A percentile compares a stretch with the other conserved stretches of the same genome.
Evolutionary conservation across 53 echinoderm and acorn worm species (phyloP).

Genomic region (Pentamera pediparva): DNA sequence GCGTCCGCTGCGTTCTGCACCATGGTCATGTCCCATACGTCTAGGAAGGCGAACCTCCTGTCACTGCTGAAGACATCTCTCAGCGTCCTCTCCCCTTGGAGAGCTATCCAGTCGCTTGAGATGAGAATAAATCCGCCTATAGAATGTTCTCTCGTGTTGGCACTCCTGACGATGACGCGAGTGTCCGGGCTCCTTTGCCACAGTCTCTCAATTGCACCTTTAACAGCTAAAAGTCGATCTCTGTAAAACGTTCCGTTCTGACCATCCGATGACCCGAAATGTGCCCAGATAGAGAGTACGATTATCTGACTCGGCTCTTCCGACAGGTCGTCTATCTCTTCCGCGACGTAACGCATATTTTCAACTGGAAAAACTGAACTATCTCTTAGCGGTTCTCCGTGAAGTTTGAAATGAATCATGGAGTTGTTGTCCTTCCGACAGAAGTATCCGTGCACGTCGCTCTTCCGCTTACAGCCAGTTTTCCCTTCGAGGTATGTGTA

Average conservation of each 20-base stretch:
- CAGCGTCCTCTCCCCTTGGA: constrained; percentile 4
- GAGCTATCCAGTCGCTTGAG: constrained; percentile 40
- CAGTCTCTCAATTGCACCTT: constrained; percentile 22
- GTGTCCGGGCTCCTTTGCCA: constrained; percentile 35
- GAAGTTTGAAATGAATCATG: constrained; percentile 18
- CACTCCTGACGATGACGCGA: constrained; percentile 28
- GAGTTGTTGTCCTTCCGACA: neutral
- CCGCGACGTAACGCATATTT: constrained; percentile 31
- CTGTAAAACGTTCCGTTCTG: constrained; percentile 21
- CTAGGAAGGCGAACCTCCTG: constrained; percentile 24
- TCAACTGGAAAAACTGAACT: neutral
- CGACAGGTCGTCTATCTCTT: constrained; percentile 21
- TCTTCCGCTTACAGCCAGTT: neutral
- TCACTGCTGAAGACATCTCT: constrained; percentile 18
- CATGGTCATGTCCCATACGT: constrained; percentile 50
- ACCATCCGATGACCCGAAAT: constrained; percentile 29
- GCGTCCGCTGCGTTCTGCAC: constrained; percentile 25
- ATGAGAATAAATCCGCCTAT: constrained; percentile 16
- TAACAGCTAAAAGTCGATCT: constrained; percentile 18
- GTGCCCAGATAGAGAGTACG: constrained; percentile 36
- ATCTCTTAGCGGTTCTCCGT: constrained; percentile 34
- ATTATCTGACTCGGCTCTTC: neutral
- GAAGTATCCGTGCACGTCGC: neutral
- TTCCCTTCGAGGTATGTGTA: constrained; percentile 12
- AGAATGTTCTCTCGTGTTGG: constrained; percentile 36